These are phyloP conservation scores for Philopotamus ludificatus DNA, from an alignment of 1,140 invertebrate genomes.

Conservation along the genomic window DNA sequence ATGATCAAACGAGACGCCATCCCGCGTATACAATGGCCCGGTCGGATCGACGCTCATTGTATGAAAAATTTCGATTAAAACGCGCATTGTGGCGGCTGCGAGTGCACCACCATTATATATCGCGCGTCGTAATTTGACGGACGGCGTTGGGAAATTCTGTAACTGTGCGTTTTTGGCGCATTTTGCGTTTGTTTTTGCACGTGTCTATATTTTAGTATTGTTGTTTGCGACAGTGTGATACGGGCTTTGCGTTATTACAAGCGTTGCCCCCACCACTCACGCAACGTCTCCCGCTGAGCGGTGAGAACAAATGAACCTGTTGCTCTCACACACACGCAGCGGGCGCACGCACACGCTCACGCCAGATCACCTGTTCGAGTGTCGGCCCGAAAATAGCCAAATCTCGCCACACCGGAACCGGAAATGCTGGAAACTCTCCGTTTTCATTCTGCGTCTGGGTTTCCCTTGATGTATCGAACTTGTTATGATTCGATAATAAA, in stretches of 20 bases:
- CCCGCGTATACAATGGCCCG: too few species aligned
- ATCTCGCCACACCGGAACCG: not conserved
- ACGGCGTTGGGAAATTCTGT: too few species aligned
- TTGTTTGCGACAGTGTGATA: too few species aligned
- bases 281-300: conserved; percentile 31
- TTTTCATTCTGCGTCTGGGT: not conserved
- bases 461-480: not conserved
- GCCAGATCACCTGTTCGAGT: too few species aligned
- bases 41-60: too few species aligned
- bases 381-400: not conserved
- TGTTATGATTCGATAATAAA: too few species aligned
- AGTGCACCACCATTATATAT: too few species aligned
- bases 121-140: too few species aligned
- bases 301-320: conserved; percentile 42
- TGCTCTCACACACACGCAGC: conserved; percentile 10
- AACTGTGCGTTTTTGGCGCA: too few species aligned
- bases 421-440: not conserved
- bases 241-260: conserved; percentile 15
- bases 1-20: not conserved
- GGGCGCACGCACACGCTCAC: conserved; percentile 9
- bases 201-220: too few species aligned
- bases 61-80: not conserved
- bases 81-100: too few species aligned
- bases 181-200: too few species aligned
- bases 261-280: conserved; percentile 28